Evolutionary conservation across 2,888 invertebrate species (phyloP).

Genomic region (Acanthoscelides obtectus): DNA sequence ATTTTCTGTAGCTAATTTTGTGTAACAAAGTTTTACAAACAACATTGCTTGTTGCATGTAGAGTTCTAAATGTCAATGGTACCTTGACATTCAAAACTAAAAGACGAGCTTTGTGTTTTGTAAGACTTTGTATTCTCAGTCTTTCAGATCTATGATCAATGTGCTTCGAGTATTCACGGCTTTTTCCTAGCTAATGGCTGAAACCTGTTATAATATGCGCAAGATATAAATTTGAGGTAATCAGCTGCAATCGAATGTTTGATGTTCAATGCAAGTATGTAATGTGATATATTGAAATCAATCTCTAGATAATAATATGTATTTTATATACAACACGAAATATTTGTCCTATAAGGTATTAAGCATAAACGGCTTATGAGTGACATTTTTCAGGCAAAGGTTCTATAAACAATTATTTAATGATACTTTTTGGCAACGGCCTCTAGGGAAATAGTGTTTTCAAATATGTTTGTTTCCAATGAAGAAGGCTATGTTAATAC

Average conservation of each 20-base stretch:
- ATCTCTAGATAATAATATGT: neutral
- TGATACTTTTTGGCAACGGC: no score
- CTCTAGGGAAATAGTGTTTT: no score
- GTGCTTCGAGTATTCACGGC: no score
- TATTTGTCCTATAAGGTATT: neutral
- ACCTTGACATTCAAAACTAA: neutral
- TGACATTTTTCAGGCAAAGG: neutral
- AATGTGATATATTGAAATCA: neutral
- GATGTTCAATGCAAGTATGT: neutral
- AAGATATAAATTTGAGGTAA: neutral
- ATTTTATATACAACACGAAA: neutral
- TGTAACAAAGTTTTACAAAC: neutral
- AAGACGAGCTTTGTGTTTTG: neutral
- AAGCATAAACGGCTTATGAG: no score
- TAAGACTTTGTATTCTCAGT: neutral
- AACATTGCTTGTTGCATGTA: neutral
- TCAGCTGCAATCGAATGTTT: neutral
- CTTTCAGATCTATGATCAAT: no score
- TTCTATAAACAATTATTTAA: no score
- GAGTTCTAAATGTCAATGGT: neutral
- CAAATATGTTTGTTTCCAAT: neutral
- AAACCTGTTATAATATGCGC: neutral
- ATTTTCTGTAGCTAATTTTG: neutral
- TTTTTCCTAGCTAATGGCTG: no score
- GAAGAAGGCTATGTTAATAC: neutral